These are phyloP conservation scores for Melozone crissalis DNA, from an alignment of 2,113 vertebrate species.

Conservation along the genomic window DNA sequence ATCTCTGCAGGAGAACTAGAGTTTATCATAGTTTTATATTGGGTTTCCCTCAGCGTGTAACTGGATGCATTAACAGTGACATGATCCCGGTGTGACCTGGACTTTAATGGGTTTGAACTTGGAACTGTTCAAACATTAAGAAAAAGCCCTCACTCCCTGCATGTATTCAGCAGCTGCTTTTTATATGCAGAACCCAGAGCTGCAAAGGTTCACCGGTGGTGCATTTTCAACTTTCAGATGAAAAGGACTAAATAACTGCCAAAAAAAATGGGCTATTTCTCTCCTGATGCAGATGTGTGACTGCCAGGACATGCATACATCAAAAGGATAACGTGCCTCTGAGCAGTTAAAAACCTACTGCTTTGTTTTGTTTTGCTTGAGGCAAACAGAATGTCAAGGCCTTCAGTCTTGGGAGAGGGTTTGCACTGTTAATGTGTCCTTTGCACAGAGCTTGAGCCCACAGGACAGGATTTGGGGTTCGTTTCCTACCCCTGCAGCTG, in stretches of 20 bases:
- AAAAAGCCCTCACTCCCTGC: constrained; percentile 2
- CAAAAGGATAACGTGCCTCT: constrained; percentile 28
- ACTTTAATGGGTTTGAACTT: constrained; percentile 70
- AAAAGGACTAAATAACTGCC: constrained; percentile 56
- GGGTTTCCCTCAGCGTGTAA: constrained; percentile 51
- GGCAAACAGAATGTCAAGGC: constrained; percentile 19
- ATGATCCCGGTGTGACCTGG: constrained; percentile 55
- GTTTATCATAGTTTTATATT: constrained; percentile 60
- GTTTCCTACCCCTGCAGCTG: not conserved
- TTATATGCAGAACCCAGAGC: constrained; percentile 30
- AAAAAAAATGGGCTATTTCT: constrained; percentile 13
- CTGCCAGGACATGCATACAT: constrained; percentile 41
- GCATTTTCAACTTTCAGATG: constrained; percentile 47
- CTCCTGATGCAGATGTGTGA: constrained; percentile 43
- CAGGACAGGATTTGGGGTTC: not conserved
- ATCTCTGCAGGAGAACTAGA: not conserved
- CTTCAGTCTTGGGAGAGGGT: constrained; percentile 39
- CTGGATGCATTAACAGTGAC: constrained; percentile 67
- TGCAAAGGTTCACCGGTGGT: not conserved
- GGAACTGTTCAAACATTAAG: constrained; percentile 62
- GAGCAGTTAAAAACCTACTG: constrained; percentile 33
- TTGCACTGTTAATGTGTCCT: not conserved
- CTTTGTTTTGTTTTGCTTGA: constrained; percentile 47
- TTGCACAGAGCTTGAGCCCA: not conserved
- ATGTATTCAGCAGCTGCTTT: constrained; percentile 41